Base-by-base conservation (phyloP, 2,888 invertebrate species). In the Microdon myrmicae region DNA sequence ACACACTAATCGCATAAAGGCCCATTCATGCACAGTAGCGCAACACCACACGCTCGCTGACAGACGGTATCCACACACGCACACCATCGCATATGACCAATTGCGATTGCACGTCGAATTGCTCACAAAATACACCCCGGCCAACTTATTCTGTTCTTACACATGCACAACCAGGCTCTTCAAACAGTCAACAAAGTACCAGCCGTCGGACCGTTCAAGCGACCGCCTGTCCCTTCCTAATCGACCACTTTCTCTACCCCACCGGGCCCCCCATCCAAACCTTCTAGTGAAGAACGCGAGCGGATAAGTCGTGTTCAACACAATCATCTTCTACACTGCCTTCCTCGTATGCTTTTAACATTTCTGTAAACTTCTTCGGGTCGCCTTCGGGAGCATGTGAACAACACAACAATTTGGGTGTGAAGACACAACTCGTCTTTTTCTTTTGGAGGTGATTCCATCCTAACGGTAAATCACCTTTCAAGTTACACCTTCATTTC, bases 21-120 rank as follows among this genome's bases (percentile, higher is more conserved):
- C 67, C 68, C 71, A 70, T 73, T 73, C 69, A 69, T 68, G 67
- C 67, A 72, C 56, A 69, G 47, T 71, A 64, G 35, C 54, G 60
- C 67, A 72, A 70, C 68, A 70, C 60, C 54, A 53, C 32, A 43
- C 67, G 29, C 61, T n/a, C 16, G 5, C 20, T 10, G 16, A 31
- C 14, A 37, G 28, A 16, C 20, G 34, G 37, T 37, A 13, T 16
- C 43, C 22, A 61, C 55, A 58, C 19, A 67, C 51, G 45, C 41
- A 51, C 17, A 31, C 17, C 48, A 25, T 38, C 10, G 23, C 8
- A 44, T 29, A 43, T 32, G 55, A 43, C 29, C 48, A 67, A 53
- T 56, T 55, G 60, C 56, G 67, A 60, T 60, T 59, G 23, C 67
- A 67, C 48, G 45, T 31, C 32, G 22, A 43, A 39, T 32, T 34